Percentiles rank a stretch among this genome's conserved stretches.
phyloP scores from a whole-genome alignment of 2,113 vertebrate species.

The Chiloscyllium plagiosum region DNA sequence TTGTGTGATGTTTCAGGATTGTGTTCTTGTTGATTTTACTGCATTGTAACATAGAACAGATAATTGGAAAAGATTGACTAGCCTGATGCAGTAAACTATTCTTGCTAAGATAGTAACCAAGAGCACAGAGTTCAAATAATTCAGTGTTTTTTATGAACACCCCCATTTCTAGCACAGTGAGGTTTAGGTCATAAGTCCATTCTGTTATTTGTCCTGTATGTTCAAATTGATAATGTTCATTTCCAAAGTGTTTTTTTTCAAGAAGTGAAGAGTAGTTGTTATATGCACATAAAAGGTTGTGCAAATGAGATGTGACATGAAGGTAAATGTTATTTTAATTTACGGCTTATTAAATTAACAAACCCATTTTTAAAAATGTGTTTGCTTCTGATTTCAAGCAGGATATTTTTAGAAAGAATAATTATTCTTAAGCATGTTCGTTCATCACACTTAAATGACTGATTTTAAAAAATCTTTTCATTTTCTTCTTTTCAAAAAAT shows the following conservation, averaged over 20 bases:
- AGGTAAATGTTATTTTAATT: neutral
- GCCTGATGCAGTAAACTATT: neutral
- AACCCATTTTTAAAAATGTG: neutral
- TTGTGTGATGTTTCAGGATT: neutral
- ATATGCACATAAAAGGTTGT: neutral
- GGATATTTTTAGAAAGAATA: neutral
- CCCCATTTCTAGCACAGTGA: neutral
- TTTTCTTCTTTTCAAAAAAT: neutral
- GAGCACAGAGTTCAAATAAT: neutral
- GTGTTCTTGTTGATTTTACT: neutral
- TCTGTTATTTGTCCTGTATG: neutral
- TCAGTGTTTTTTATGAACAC: neutral
- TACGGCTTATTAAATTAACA: neutral
- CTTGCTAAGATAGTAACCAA: neutral
- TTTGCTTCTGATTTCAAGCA: neutral
- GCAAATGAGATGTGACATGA: neutral
- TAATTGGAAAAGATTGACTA: neutral
- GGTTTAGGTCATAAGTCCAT: neutral
- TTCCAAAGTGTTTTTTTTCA: neutral
- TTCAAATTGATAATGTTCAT: neutral
- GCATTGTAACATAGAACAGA: neutral
- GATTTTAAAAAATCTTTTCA: neutral
- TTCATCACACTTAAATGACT: neutral
- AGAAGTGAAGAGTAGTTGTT: neutral
- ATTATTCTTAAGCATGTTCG: neutral